A percentile compares a stretch with the other conserved stretches of the same genome.
These are phyloP conservation scores for Anguilla pacifica DNA, from an alignment of 2,797 vertebrate genomes.

Conservation along the genomic window DNA sequence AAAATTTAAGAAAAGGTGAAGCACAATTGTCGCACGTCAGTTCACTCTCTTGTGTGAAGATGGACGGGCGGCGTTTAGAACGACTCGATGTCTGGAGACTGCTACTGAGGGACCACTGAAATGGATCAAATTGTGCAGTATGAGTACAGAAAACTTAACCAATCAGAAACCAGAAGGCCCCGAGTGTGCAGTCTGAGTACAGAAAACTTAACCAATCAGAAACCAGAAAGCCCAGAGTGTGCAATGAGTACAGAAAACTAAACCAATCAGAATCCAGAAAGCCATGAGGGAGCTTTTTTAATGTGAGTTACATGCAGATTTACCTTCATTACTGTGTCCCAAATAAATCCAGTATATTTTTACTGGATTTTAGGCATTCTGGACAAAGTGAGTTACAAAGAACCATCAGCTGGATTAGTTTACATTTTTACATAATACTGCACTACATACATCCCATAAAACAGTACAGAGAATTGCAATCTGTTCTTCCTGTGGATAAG, in stretches of 20 bases:
- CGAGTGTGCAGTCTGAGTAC: too few species aligned
- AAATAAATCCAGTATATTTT: not conserved
- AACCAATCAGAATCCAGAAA: too few species aligned
- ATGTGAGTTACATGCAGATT: not conserved
- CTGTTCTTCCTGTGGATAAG: not conserved
- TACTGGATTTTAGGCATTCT: not conserved
- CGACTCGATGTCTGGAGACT: not conserved
- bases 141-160: too few species aligned
- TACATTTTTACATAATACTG: not conserved
- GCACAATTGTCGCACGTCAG: not conserved
- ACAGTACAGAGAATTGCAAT: not conserved
- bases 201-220: too few species aligned
- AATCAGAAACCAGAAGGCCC: not conserved
- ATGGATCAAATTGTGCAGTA: slow-evolving; percentile 3
- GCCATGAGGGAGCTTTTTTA: not conserved
- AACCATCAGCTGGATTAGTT: not conserved
- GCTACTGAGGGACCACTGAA: not conserved
- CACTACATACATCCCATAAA: not conserved
- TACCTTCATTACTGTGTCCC: not conserved
- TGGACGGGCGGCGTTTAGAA: not conserved
- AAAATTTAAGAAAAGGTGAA: not conserved
- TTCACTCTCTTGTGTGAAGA: not conserved
- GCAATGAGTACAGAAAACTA: too few species aligned
- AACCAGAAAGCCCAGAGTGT: too few species aligned
- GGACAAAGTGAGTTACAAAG: not conserved